Evolutionary conservation across 2,113 vertebrate species (phyloP).

Genomic region (Bos indicus): DNA sequence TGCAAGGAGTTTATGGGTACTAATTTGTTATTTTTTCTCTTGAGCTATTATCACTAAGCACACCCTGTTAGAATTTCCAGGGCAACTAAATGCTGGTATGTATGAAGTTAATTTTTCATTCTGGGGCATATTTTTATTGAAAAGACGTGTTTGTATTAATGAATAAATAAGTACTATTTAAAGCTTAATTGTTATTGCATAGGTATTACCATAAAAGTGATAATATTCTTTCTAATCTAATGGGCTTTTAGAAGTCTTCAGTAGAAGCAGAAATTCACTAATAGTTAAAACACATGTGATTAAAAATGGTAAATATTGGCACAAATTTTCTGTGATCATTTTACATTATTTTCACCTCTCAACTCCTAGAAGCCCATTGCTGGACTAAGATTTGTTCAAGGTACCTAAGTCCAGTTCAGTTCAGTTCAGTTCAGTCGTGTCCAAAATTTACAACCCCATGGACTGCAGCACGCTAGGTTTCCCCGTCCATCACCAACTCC

Average conservation of each 20-base stretch:
- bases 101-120: neutral
- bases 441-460: neutral
- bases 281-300: conserved; percentile 13
- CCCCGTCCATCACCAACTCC: neutral
- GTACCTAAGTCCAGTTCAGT: neutral
- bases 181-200: neutral
- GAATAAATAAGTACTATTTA: neutral
- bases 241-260: neutral
- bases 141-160: neutral
- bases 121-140: neutral
- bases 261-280: neutral
- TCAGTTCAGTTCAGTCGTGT: neutral
- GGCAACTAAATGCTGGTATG: neutral
- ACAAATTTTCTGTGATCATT: neutral
- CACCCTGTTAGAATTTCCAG: neutral
- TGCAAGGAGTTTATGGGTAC: neutral
- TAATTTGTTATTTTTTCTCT: neutral
- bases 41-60: neutral
- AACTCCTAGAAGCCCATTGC: neutral
- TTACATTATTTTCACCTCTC: neutral
- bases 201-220: neutral
- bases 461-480: neutral
- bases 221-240: neutral
- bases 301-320: neutral
- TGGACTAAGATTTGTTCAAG: neutral